Base-by-base conservation (phyloP, 1,140 invertebrate species). In the Drosophila orosa region DNA sequence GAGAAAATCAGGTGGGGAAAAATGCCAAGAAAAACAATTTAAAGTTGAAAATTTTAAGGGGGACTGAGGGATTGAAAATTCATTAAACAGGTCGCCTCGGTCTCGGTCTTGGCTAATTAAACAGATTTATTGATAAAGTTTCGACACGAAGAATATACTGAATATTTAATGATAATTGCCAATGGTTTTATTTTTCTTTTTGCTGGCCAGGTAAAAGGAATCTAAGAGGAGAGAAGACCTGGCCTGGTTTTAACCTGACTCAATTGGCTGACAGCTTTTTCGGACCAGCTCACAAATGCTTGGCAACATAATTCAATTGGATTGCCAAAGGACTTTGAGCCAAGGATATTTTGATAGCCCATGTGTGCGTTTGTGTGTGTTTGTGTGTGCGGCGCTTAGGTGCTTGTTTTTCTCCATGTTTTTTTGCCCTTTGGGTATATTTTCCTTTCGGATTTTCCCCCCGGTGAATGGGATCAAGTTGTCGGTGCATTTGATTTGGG, bases 221-320 rank as follows among this genome's bases (percentile, higher is more conserved):
- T n/a, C n/a, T n/a, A n/a, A 25, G 13, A 17, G 9, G 19, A 31
- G 29, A 24, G 33, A 15, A 17, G 24, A 45, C 22, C 24, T 33
- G 29, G 37, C 35, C 35, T 29, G 25, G 40, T 17, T 71, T 48
- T 39, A 47, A 86, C 78, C 79, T 76, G 79, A 45, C 63, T 80
- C 80, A 83, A 48, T 57, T 62, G 65, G 72, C 79, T 71, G 83
- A 87, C 84, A 87, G 83, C 52, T 67, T 54, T 35, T 54, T 69
- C 42, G 55, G 78, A 52, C 29, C 33, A 39, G 66, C 67, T 69
- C 50, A 66, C 66, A 74, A 54, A 65, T 55, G 27, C 47, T 56
- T 83, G 83, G 84, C 84, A 89, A 74, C 83, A 87, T 87, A 89
- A 89, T 83, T 89, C 83, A 72, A 87, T 87, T 80, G 83, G 83